phyloP scores from a whole-genome alignment of 2,113 vertebrate species.

The Scomber colias region DNA sequence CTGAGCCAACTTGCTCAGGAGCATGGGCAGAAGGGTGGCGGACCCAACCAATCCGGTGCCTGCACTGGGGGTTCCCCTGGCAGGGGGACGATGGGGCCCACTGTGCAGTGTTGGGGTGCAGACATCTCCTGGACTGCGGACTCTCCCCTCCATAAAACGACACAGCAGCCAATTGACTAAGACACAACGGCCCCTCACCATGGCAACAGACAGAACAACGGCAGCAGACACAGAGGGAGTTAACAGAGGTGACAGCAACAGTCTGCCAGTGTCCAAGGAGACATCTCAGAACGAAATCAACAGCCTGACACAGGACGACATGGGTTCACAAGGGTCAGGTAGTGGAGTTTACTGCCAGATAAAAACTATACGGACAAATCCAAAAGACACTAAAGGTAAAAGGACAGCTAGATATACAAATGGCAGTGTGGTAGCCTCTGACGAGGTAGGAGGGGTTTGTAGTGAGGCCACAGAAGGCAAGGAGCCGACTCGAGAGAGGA shows the following conservation, averaged over 20 bases:
- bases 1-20: slow-evolving; percentile 77
- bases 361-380: slow-evolving; percentile 68
- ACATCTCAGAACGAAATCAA: slow-evolving; percentile 81
- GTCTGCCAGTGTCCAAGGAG: slow-evolving; percentile 73
- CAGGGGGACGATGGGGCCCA: slow-evolving; percentile 85
- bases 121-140: slow-evolving; percentile 84
- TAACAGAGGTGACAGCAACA: slow-evolving; percentile 64
- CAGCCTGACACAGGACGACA: slow-evolving; percentile 77
- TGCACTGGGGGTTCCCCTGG: slow-evolving; percentile 82
- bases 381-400: slow-evolving; percentile 73
- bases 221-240: slow-evolving; percentile 39
- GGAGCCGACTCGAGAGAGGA: slow-evolving; percentile 64
- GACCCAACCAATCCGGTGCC: slow-evolving; percentile 85
- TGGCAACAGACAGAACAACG: slow-evolving; percentile 58
- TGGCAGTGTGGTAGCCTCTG: slow-evolving; percentile 86
- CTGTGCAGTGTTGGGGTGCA: slow-evolving; percentile 86
- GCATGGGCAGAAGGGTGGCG: slow-evolving; percentile 85
- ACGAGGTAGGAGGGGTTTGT: slow-evolving; percentile 84
- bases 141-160: slow-evolving; percentile 79
- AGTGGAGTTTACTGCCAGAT: slow-evolving; percentile 84
- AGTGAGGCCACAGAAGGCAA: slow-evolving; percentile 75
- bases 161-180: slow-evolving; percentile 64
- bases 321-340: slow-evolving; percentile 81
- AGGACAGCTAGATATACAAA: slow-evolving; percentile 81
- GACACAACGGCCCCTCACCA: slow-evolving; percentile 43